Percentiles rank a stretch among this genome's conserved stretches.
These are phyloP conservation scores for Anolis apletophallus DNA, from an alignment of 2,797 vertebrate genomes.

Conservation along the genomic window DNA sequence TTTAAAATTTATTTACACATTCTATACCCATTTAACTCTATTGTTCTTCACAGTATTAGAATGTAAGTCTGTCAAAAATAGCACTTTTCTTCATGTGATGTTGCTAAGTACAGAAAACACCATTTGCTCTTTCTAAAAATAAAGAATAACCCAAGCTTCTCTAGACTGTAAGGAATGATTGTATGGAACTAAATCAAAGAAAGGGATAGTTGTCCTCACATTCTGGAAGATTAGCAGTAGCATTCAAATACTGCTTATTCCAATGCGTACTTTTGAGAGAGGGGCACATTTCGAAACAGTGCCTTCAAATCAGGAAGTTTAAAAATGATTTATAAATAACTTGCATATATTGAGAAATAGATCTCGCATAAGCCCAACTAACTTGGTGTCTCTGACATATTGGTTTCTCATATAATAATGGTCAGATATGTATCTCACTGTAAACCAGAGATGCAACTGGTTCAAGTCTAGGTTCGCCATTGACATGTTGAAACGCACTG, in stretches of 20 bases:
- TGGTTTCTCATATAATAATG: neutral
- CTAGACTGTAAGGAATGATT: neutral
- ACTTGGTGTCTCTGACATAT: neutral
- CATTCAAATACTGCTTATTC: neutral
- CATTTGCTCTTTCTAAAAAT: neutral
- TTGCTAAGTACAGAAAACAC: neutral
- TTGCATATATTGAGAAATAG: neutral
- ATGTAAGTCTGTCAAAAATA: neutral
- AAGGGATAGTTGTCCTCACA: neutral
- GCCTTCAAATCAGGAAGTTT: neutral
- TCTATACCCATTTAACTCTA: neutral
- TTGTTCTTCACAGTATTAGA: neutral
- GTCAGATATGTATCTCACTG: no score
- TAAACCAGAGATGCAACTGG: no score
- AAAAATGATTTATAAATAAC: neutral
- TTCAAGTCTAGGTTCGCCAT: no score
- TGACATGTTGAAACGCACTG: no score
- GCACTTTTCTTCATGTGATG: neutral
- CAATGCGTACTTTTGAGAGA: neutral
- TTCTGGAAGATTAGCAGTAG: neutral
- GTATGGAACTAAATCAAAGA: neutral
- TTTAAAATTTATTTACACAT: neutral
- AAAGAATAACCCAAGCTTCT: neutral
- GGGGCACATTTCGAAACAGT: neutral
- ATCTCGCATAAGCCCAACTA: neutral